These are phyloP conservation scores for Dysdera silvatica DNA, from an alignment of 1,140 invertebrate genomes.

Conservation along the genomic window DNA sequence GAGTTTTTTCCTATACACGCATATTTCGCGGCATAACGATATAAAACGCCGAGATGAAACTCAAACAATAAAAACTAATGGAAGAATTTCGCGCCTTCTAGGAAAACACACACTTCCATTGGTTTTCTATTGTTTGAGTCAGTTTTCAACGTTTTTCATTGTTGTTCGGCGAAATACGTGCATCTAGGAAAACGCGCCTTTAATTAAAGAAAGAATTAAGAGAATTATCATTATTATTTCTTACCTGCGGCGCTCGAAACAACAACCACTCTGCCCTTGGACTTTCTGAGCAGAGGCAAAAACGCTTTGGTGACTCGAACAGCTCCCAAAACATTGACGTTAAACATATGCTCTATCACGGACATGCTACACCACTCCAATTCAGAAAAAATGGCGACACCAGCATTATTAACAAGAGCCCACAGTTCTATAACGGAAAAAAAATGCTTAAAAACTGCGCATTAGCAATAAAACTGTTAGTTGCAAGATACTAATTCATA, in stretches of 20 bases:
- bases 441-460: neutral
- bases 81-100: too few relatives aligned
- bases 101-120: too few relatives aligned
- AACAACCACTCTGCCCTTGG: constrained; percentile 52
- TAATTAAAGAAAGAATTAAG: neutral
- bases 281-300: constrained; percentile 64
- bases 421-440: constrained; percentile 54
- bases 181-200: too few relatives aligned
- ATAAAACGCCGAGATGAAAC: too few relatives aligned
- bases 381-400: constrained; percentile 49
- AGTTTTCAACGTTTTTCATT: too few relatives aligned
- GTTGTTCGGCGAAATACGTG: too few relatives aligned
- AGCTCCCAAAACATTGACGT: constrained; percentile 61
- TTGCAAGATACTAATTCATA: too few relatives aligned
- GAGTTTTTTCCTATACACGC: too few relatives aligned
- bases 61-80: too few relatives aligned
- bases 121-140: too few relatives aligned
- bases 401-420: constrained; percentile 82
- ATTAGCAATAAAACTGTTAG: too few relatives aligned
- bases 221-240: constrained; percentile 2
- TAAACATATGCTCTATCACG: constrained; percentile 37
- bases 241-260: constrained; percentile 49
- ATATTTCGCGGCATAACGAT: too few relatives aligned
- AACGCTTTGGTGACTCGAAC: constrained; percentile 54
- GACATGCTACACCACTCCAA: constrained; percentile 47